These are phyloP conservation scores for Anagyrus pseudococci DNA, from an alignment of 2,888 invertebrate genomes.

Conservation along the genomic window DNA sequence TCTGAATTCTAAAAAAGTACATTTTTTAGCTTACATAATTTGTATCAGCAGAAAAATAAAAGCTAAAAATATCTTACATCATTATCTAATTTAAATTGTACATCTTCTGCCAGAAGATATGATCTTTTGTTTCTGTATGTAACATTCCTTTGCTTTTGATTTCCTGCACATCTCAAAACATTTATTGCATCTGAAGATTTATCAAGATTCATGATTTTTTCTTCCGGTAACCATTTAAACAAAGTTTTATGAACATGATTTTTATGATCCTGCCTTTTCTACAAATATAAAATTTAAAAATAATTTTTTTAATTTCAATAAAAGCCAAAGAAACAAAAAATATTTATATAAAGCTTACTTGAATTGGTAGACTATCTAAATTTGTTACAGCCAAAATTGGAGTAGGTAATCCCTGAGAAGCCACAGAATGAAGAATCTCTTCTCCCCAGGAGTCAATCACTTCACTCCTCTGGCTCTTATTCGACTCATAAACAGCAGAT, in stretches of 20 bases:
- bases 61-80: slow-evolving; percentile 47
- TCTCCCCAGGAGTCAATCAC: slow-evolving; percentile 83
- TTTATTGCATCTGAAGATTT: slow-evolving; percentile 78
- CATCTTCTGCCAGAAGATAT: slow-evolving; percentile 82
- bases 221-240: slow-evolving; percentile 79
- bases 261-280: slow-evolving; percentile 73
- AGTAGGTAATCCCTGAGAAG: slow-evolving; percentile 85
- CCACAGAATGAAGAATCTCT: slow-evolving; percentile 76
- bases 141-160: slow-evolving; percentile 79
- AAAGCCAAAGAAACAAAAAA: neutral
- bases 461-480: slow-evolving; percentile 66
- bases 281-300: slow-evolving; percentile 23
- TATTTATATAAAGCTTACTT: slow-evolving; percentile 56
- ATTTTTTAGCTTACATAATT: slow-evolving; percentile 2
- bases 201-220: slow-evolving; percentile 81
- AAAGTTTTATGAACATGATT: slow-evolving; percentile 71
- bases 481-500: slow-evolving; percentile 67
- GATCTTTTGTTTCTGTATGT: slow-evolving; percentile 81
- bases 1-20: slow-evolving; percentile 25
- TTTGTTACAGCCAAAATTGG: slow-evolving; percentile 78
- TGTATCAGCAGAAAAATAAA: slow-evolving; percentile 10
- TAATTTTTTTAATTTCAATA: neutral
- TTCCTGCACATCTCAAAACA: slow-evolving; percentile 77
- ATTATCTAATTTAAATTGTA: slow-evolving; percentile 70
- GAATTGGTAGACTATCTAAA: slow-evolving; percentile 75